Conservation (phyloP, 1,140 invertebrate species). For the Temnothorax nylanderi region DNA sequence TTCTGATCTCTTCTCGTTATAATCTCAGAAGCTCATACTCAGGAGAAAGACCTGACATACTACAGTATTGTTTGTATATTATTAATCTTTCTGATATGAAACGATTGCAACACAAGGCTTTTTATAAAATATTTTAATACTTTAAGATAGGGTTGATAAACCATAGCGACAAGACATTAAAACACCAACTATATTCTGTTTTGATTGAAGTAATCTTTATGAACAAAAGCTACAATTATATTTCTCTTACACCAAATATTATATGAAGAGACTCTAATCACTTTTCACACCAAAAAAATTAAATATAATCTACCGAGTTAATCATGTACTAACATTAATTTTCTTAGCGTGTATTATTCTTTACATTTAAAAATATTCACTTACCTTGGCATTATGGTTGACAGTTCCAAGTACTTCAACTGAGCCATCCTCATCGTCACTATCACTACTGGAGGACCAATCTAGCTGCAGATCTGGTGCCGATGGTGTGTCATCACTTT, state of each 20-base stretch:
- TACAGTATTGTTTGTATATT: background rate
- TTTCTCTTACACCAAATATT: background rate
- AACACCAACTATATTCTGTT: background rate
- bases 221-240: background rate
- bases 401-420: constrained; percentile 85
- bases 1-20: background rate
- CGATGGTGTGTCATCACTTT: constrained; percentile 86
- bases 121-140: background rate
- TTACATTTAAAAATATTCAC: constrained; percentile 4
- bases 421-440: constrained; percentile 88
- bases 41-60: background rate
- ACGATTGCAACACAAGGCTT: background rate
- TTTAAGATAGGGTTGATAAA: background rate
- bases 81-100: background rate
- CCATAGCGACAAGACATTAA: background rate
- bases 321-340: background rate
- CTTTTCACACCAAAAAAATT: background rate
- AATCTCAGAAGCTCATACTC: background rate
- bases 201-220: background rate
- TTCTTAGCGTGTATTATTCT: background rate
- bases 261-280: background rate
- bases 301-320: background rate
- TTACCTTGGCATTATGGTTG: constrained; percentile 77
- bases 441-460: constrained; percentile 88
- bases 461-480: constrained; percentile 93